Base-by-base conservation (phyloP, 2,797 vertebrate genomes). In the Tapera naevia region DNA sequence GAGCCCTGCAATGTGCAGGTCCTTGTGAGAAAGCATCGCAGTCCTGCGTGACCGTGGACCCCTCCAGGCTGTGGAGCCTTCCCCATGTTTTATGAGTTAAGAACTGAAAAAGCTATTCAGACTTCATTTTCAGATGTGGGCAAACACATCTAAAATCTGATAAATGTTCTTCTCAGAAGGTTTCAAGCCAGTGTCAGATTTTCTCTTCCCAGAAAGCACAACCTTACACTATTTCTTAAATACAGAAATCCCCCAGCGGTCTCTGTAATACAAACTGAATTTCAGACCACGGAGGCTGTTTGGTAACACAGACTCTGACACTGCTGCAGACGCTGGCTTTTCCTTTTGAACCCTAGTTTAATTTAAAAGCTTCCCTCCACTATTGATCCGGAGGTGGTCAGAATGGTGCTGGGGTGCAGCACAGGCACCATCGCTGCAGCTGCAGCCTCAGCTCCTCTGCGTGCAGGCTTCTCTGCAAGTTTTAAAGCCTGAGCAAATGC, bases 351-450 rank as follows among this genome's bases (percentile, higher is more conserved):
- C 35, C 7, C 3, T 13, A 62, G 8, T 14, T 53, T 53, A 4
- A 6, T 48, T 51, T 61, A 15, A 32, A 15, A 0, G 12, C 32
- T 66, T 24, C 17, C 3, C 21, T 10, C 74, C 27, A 2, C 37
- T 51, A 1, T 2, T 24, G 39, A 10, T 28, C 27, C 3, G 3
- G 24, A 13, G 43, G 58, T 37, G 75, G 61, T 10, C 45, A 32
- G 56, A 33, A 24, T 22, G 39, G 4, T 45, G 43, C 69, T 22
- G 2, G 0, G 0, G 1, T 35, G 60, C 53, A 4, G 32, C 1
- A 5, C 9, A 28, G 28, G 62, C 39, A 17, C 46, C 1, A 0
- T 5, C 10, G 30, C 51, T 23, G 35, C 50, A 33, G 60, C 50
- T 60, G 33, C 57, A 53, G 3, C 45, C 45, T 32, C 6, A 1